These are phyloP conservation scores for Tribolium freemani DNA, from an alignment of 2,888 invertebrate species.

Conservation along the genomic window DNA sequence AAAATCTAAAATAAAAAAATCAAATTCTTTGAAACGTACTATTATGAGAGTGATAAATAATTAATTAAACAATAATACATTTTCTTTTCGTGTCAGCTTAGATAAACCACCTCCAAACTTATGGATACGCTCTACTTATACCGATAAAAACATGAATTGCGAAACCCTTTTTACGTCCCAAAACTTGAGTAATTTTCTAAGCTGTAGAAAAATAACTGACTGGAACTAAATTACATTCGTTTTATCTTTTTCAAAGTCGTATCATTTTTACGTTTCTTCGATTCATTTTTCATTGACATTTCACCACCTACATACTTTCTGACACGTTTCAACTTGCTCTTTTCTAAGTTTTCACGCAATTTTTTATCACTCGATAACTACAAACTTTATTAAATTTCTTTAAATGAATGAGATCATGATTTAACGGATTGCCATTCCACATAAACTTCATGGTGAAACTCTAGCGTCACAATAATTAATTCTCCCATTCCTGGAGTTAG, in stretches of 20 bases:
- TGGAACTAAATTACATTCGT: neutral
- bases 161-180: neutral
- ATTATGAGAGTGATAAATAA: too few relatives aligned
- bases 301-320: neutral
- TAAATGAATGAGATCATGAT: neutral
- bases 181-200: neutral
- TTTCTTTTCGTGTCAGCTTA: too few relatives aligned
- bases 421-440: neutral
- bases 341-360: neutral
- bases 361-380: neutral
- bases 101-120: too few relatives aligned
- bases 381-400: too few relatives aligned
- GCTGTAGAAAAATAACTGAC: neutral
- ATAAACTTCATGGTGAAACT: slow-evolving; percentile 7
- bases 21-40: too few relatives aligned
- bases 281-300: neutral
- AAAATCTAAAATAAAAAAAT: too few relatives aligned
- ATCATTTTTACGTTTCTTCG: neutral
- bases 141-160: too few relatives aligned
- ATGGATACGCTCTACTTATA: too few relatives aligned
- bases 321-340: neutral
- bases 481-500: slow-evolving; percentile 13
- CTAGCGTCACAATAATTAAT: slow-evolving; percentile 10
- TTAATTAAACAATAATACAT: too few relatives aligned
- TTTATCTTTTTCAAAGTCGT: neutral